Evolutionary conservation across 2,113 vertebrate genomes (phyloP).

Genomic region (Micromys minutus): DNA sequence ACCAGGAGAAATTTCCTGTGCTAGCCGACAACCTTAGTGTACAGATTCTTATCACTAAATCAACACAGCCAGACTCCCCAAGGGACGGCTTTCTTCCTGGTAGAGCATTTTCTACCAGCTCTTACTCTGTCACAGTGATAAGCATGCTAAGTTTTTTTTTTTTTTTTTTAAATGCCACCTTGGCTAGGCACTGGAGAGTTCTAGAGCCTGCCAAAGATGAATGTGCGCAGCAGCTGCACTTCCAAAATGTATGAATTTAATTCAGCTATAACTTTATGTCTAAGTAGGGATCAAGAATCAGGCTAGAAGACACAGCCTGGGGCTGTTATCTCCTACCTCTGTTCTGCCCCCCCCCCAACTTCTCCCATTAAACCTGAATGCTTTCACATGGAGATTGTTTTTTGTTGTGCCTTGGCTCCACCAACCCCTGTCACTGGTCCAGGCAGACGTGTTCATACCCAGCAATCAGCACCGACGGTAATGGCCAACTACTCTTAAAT

Average conservation of each 20-base stretch:
- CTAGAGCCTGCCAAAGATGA: background rate
- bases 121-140: constrained; percentile 56
- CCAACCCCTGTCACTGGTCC: background rate
- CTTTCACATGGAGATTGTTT: background rate
- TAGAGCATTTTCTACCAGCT: constrained; percentile 48
- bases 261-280: background rate
- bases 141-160: constrained; percentile 9
- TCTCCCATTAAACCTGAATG: background rate
- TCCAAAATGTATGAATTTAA: constrained; percentile 19
- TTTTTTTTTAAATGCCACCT: constrained; percentile 8
- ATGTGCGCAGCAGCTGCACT: background rate
- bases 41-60: constrained; percentile 76
- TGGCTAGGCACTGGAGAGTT: background rate
- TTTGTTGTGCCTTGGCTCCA: background rate
- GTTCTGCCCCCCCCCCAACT: no score
- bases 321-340: background rate
- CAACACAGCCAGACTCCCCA: constrained; percentile 64
- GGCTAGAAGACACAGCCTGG: background rate
- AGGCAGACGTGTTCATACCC: background rate
- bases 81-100: constrained; percentile 59
- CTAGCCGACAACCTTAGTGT: constrained; percentile 63
- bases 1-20: constrained; percentile 67
- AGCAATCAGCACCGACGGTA: background rate
- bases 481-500: background rate
- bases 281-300: background rate